Percentiles rank a stretch among this genome's conserved stretches.
Conservation (phyloP, 2,888 invertebrate genomes). For the Chalcosyrphus nemorum region DNA sequence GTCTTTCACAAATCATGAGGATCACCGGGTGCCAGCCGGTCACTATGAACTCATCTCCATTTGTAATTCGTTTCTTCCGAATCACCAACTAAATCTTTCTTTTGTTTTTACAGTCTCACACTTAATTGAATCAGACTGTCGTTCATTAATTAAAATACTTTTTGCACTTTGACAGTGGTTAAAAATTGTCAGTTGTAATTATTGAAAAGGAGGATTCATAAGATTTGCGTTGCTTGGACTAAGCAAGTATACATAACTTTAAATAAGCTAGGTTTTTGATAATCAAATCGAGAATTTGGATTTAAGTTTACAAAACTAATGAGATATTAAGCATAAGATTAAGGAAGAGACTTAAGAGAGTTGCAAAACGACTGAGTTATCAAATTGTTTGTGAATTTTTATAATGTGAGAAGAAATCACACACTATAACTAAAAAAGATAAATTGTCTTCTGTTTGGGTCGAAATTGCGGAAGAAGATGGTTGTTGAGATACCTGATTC, state of each 20-base stretch:
- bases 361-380: not conserved
- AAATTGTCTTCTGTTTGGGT: not conserved
- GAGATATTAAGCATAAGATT: no score
- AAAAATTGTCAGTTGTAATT: conserved; percentile 18
- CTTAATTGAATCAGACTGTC: conserved; percentile 28
- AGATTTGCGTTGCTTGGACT: not conserved
- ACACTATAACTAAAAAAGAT: not conserved
- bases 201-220: no score
- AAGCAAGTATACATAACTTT: no score
- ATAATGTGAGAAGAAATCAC: not conserved
- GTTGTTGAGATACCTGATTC: not conserved
- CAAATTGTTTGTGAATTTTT: not conserved
- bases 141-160: not conserved
- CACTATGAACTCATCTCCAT: conserved; percentile 4
- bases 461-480: not conserved
- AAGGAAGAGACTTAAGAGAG: not conserved
- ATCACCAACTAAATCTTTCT: conserved; percentile 5
- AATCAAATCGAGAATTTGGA: conserved; percentile 2
- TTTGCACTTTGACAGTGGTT: not conserved
- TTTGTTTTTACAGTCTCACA: conserved; percentile 5
- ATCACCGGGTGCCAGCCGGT: not conserved
- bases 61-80: not conserved
- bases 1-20: not conserved
- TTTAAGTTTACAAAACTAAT: no score
- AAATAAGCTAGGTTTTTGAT: not conserved